Evolutionary conservation across 2,888 invertebrate species (phyloP), one percentile per base, ranked within the genome.

Genomic region (Ophion slaviceki): DNA sequence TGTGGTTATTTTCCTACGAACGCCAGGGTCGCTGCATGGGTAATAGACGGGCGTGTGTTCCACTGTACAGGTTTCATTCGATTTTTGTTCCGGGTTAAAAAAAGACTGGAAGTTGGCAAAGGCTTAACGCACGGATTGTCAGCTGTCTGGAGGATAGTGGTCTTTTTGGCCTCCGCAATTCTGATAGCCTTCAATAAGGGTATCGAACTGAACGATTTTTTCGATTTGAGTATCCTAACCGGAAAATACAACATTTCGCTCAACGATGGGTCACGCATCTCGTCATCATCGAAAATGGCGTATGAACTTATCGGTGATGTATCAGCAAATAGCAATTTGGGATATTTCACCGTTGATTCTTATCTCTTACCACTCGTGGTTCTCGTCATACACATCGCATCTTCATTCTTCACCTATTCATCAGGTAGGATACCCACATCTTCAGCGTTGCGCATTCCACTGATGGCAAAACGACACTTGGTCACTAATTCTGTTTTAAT

Each of bases 41-140:
- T 53, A 53, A 53, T 17, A 14, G 14, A 53, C 14, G 53, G 2
- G 17, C 5, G 14, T 14, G 53, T 17, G 14, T 17, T 14, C 14
- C 17, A 53, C 14, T 81, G 66, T 70, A 8, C 84, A 93, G 95
- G 94, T 85, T 71, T 92, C 86, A 87, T 94, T 89, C 90, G 91
- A 91, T 88, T 92, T 88, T 91, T 95, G 94, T 94, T 94, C 80
- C 91, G 92, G 92, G 90, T 95, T 7, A 95, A 95, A 76, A 94
- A 95, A 80, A 95, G 95, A 53, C 94, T 97, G n/a, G 96, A 96
- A 67, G 91, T 92, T 7, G 91, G 94, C 80, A 95, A 97, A 36
- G 97, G 97, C 90, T 96, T 96, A 90, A 96, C 96, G 0, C 97
- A 98, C 91, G 95, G 96, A 61, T 95, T 96, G 74, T 95, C 97